phyloP scores from a whole-genome alignment of 2,797 vertebrate species.

The Fundulus diaphanus region DNA sequence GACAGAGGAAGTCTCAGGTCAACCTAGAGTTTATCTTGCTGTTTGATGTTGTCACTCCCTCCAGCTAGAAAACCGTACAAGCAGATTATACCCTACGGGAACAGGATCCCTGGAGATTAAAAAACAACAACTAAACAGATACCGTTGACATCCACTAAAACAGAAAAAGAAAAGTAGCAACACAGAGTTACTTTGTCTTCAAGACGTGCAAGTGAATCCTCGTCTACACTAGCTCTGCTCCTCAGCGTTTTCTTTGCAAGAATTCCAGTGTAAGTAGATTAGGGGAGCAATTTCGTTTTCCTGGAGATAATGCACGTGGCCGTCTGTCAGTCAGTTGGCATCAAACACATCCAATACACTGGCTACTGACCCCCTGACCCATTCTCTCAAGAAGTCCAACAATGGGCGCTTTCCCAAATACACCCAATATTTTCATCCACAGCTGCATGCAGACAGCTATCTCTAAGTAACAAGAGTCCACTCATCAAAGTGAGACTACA shows the following conservation, averaged over 20 bases:
- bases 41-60: slow-evolving; percentile 53
- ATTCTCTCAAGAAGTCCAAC: slow-evolving; percentile 56
- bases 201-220: slow-evolving; percentile 11
- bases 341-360: slow-evolving; percentile 64
- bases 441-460: slow-evolving; percentile 79
- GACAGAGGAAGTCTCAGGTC: slow-evolving; percentile 37
- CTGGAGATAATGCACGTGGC: slow-evolving; percentile 66
- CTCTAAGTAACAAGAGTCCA: slow-evolving; percentile 75
- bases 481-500: slow-evolving; percentile 75
- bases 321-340: slow-evolving; percentile 71
- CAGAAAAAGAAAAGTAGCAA: slow-evolving; percentile 5
- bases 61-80: slow-evolving; percentile 24
- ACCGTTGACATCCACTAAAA: slow-evolving; percentile 10
- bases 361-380: slow-evolving; percentile 29
- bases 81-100: slow-evolving; percentile 35
- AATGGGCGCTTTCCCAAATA: slow-evolving; percentile 71
- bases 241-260: slow-evolving; percentile 51
- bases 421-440: slow-evolving; percentile 79
- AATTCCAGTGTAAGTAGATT: slow-evolving; percentile 58
- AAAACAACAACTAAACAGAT: too few species aligned
- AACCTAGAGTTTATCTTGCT: slow-evolving; percentile 54
- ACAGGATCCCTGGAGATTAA: slow-evolving; percentile 31
- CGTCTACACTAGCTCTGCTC: slow-evolving; percentile 24
- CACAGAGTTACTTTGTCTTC: slow-evolving; percentile 36
- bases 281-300: slow-evolving; percentile 54